Conservation (phyloP, 2,888 invertebrate species). For the Orthosia incerta region DNA sequence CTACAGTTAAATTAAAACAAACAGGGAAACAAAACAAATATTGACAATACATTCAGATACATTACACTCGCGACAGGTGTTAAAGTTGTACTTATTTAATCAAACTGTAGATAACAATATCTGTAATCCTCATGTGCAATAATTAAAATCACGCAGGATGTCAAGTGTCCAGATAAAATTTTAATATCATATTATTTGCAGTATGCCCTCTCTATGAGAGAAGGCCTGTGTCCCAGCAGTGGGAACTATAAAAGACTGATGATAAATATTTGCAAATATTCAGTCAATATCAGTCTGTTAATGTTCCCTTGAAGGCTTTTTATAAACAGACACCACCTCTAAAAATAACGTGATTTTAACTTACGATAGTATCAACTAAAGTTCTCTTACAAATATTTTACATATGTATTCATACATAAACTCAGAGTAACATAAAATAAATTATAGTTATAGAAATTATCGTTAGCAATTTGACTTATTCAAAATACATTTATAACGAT, state of each 20-base stretch:
- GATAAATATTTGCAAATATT: slow-evolving; percentile 5
- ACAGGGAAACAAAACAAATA: slow-evolving; percentile 40
- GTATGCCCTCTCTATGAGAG: too few relatives aligned
- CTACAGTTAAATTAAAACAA: slow-evolving; percentile 57
- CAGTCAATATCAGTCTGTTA: too few relatives aligned
- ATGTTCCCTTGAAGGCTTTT: too few relatives aligned
- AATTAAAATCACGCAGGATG: slow-evolving; percentile 52
- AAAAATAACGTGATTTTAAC: slow-evolving; percentile 47
- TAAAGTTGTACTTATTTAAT: slow-evolving; percentile 43
- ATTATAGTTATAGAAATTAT: slow-evolving; percentile 5
- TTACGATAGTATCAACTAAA: slow-evolving; percentile 3
- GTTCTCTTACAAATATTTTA: slow-evolving; percentile 37
- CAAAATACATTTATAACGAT: slow-evolving; percentile 1
- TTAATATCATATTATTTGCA: slow-evolving; percentile 3
- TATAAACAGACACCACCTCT: background rate
- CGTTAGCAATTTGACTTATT: slow-evolving; percentile 1
- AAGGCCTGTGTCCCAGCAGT: too few relatives aligned
- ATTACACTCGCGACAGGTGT: slow-evolving; percentile 22
- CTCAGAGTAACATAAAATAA: slow-evolving; percentile 15
- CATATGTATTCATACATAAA: slow-evolving; percentile 30
- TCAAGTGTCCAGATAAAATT: slow-evolving; percentile 1
- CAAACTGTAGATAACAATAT: slow-evolving; percentile 49
- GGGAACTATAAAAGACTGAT: too few relatives aligned
- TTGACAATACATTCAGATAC: slow-evolving; percentile 32
- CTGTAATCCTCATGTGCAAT: slow-evolving; percentile 14